Evolutionary conservation across 2,888 invertebrate species (phyloP).

Genomic region (Lobophora halterata): DNA sequence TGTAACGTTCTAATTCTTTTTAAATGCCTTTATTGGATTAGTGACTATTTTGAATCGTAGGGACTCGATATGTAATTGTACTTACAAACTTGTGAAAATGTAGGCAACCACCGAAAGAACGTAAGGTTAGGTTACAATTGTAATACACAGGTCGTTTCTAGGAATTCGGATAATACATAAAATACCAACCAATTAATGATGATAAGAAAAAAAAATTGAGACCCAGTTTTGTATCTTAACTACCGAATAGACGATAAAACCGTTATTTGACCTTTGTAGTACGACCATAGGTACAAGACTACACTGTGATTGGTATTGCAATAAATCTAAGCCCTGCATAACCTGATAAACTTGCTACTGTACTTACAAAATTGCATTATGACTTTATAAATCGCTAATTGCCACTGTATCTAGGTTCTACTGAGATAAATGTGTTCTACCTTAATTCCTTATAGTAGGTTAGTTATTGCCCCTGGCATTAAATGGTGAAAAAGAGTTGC

Average conservation of each 20-base stretch:
- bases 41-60: constrained; percentile 5
- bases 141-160: background rate
- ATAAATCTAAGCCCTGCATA: constrained; percentile 4
- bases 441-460: constrained; percentile 21
- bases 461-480: too few relatives aligned
- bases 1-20: constrained; percentile 56
- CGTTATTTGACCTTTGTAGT: too few relatives aligned
- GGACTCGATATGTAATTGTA: too few relatives aligned
- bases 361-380: constrained; percentile 21
- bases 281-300: too few relatives aligned
- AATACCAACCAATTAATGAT: too few relatives aligned
- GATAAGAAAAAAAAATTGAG: too few relatives aligned
- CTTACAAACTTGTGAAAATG: constrained; percentile 1
- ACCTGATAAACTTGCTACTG: constrained; percentile 7
- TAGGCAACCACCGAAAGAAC: background rate
- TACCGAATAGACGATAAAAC: too few relatives aligned
- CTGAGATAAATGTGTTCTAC: too few relatives aligned
- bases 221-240: too few relatives aligned
- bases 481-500: too few relatives aligned
- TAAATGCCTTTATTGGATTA: constrained; percentile 58
- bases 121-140: background rate
- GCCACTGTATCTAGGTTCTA: too few relatives aligned
- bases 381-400: constrained; percentile 12
- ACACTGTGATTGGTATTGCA: background rate
- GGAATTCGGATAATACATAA: too few relatives aligned